These are phyloP conservation scores for Microcebus murinus DNA, from an alignment of 2,113 vertebrate genomes.

Conservation along the genomic window DNA sequence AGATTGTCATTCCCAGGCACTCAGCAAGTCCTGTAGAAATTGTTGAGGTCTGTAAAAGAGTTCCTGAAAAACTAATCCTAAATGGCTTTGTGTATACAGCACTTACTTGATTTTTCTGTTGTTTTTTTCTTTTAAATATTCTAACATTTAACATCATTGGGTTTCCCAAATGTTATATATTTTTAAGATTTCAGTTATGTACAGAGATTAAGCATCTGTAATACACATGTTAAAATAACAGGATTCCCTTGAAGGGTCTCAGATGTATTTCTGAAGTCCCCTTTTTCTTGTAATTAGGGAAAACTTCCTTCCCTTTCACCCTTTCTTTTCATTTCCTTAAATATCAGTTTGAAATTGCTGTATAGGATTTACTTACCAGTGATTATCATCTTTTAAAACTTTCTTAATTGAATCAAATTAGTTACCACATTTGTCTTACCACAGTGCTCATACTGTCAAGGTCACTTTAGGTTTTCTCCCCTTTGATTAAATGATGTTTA, in stretches of 20 bases:
- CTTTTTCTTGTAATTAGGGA: background rate
- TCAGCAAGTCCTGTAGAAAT: background rate
- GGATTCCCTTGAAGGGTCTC: background rate
- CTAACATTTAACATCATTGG: background rate
- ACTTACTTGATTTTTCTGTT: background rate
- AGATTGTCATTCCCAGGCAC: background rate
- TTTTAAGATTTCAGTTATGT: background rate
- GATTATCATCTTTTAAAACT: background rate
- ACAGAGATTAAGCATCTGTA: background rate
- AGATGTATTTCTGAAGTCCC: background rate
- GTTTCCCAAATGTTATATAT: background rate
- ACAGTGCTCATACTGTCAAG: background rate
- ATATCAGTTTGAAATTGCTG: background rate
- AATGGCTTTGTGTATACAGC: background rate
- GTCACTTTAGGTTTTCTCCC: background rate
- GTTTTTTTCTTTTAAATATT: conserved; percentile 28
- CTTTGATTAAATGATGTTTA: background rate
- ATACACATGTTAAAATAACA: background rate
- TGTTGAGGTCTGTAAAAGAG: conserved; percentile 2
- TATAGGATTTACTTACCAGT: background rate
- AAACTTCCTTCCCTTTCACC: background rate
- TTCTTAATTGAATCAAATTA: conserved; percentile 30
- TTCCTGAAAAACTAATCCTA: conserved; percentile 46
- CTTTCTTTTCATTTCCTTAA: background rate
- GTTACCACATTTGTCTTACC: background rate